Conservation (phyloP, 2,888 invertebrate genomes). For the Dicroscelio sp. region DNA sequence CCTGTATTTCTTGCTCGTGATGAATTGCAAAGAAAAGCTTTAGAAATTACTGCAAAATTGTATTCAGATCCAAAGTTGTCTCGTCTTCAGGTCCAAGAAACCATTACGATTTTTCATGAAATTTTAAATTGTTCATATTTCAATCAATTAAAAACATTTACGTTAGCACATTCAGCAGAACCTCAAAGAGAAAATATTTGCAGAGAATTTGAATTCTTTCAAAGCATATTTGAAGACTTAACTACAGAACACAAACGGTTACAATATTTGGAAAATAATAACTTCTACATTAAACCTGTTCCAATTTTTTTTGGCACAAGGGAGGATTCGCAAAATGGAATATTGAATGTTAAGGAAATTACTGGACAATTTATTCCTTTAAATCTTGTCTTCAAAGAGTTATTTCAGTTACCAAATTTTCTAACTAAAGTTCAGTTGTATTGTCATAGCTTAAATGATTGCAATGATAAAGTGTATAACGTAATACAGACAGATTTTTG, state of each 20-base stretch:
- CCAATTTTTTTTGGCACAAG: conserved; percentile 26
- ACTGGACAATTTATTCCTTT: no score
- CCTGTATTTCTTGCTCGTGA: neutral
- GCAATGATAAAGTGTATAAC: conserved; percentile 17
- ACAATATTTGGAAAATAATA: conserved; percentile 26
- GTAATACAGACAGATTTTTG: conserved; percentile 22
- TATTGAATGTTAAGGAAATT: no score
- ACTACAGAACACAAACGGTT: conserved; percentile 48
- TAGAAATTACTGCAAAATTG: conserved; percentile 25
- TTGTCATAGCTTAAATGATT: conserved; percentile 4
- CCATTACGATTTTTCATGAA: conserved; percentile 3
- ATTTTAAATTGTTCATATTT: conserved; percentile 9
- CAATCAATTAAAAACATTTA: neutral
- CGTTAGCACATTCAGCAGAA: neutral
- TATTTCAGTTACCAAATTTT: conserved; percentile 32
- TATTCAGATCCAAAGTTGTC: conserved; percentile 24
- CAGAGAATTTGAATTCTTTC: neutral
- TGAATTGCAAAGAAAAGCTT: conserved; percentile 11
- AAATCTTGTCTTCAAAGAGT: conserved; percentile 4
- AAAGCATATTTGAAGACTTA: neutral
- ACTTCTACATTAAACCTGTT: conserved; percentile 45
- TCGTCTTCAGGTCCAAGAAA: conserved; percentile 8
- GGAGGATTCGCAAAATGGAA: no score
- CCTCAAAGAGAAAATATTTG: neutral
- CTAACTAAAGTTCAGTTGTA: conserved; percentile 17